These are phyloP conservation scores for Prietella phreatophila DNA, from an alignment of 2,113 vertebrate genomes.

Conservation along the genomic window DNA sequence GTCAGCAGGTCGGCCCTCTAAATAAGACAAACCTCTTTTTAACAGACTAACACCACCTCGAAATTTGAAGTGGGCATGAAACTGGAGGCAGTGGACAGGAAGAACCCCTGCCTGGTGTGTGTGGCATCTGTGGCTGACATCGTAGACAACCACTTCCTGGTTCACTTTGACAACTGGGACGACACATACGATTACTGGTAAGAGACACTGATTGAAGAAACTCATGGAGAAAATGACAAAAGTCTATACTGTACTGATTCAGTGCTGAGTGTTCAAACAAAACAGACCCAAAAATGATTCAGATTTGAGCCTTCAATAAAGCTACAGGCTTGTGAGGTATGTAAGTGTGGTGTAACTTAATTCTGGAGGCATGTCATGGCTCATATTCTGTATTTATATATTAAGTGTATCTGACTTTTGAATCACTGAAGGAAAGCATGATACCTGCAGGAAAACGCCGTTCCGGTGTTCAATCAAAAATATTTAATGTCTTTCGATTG, in stretches of 20 bases:
- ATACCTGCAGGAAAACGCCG: not conserved
- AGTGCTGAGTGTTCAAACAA: not conserved
- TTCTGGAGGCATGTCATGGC: not conserved
- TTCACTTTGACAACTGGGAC: slow-evolving; percentile 81
- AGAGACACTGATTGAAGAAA: slow-evolving; percentile 15
- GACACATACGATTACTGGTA: slow-evolving; percentile 80
- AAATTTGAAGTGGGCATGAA: slow-evolving; percentile 72
- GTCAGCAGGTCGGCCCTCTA: not conserved
- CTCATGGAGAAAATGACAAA: not conserved
- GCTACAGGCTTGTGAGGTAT: not conserved
- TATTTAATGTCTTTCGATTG: not conserved
- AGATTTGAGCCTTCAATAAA: slow-evolving; percentile 7
- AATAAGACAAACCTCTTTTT: not conserved
- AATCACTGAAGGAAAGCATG: not conserved
- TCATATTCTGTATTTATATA: not conserved
- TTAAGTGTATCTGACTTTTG: not conserved
- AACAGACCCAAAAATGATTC: not conserved
- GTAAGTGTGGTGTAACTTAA: not conserved
- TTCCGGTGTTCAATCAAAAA: not conserved
- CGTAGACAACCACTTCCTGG: slow-evolving; percentile 68
- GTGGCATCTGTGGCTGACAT: slow-evolving; percentile 72
- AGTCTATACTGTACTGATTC: not conserved
- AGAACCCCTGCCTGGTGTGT: slow-evolving; percentile 75
- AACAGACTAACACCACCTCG: slow-evolving; percentile 54
- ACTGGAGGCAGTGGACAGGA: slow-evolving; percentile 75